phyloP scores from a whole-genome alignment of 2,888 invertebrate species.

The Eugnorisma glareosa region DNA sequence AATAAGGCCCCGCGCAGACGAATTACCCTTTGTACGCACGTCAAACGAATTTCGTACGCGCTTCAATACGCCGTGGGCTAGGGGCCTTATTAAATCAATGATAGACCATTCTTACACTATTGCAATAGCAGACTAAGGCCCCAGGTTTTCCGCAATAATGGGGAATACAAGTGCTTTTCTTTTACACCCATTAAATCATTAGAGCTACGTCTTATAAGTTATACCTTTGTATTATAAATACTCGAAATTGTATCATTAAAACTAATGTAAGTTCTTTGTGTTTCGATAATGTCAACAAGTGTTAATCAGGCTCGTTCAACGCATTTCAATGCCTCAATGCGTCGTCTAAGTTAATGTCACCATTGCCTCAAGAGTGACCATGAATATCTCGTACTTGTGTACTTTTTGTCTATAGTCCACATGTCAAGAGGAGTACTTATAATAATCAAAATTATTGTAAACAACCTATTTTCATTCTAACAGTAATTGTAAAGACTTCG shows the following conservation, averaged over 20 bases:
- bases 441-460: neutral
- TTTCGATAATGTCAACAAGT: conserved; percentile 52
- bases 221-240: neutral
- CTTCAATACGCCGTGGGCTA: no score
- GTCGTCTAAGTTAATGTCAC: conserved; percentile 57
- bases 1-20: no score
- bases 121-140: no score
- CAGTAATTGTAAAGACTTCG: neutral
- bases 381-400: conserved; percentile 5
- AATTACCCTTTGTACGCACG: no score
- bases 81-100: no score
- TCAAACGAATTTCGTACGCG: no score
- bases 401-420: neutral
- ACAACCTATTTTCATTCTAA: neutral
- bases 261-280: conserved; percentile 38
- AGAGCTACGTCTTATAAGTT: neutral
- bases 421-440: neutral
- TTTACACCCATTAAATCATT: no score
- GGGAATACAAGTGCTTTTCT: no score
- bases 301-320: conserved; percentile 35
- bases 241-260: conserved; percentile 21
- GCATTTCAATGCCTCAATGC: conserved; percentile 49
- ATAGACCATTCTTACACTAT: no score
- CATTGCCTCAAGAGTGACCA: conserved; percentile 39
- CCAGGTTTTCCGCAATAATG: no score